Evolutionary conservation across 1,140 invertebrate species (phyloP).

Genomic region (Ladona fulva): DNA sequence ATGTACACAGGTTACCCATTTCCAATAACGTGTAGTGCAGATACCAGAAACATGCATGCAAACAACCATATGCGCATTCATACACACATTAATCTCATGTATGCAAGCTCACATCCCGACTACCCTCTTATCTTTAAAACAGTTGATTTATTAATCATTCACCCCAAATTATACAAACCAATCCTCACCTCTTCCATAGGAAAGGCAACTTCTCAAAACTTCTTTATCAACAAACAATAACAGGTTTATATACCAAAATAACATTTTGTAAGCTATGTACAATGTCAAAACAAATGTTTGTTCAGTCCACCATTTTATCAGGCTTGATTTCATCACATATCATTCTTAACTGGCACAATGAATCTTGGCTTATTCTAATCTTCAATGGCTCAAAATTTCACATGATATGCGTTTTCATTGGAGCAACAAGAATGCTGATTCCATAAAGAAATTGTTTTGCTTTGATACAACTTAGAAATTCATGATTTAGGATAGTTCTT

Average conservation of each 20-base stretch:
- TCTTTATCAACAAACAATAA: too few species aligned
- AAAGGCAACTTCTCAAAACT: not conserved
- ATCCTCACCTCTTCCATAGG: conserved; percentile 4
- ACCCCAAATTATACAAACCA: not conserved
- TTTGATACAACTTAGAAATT: too few species aligned
- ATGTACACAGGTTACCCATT: not conserved
- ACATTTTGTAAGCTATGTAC: not conserved
- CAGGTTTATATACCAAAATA: not conserved
- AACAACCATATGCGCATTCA: not conserved
- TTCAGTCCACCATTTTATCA: too few species aligned
- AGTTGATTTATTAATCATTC: not conserved
- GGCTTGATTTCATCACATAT: too few species aligned
- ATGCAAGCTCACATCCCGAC: not conserved
- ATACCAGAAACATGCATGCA: not conserved
- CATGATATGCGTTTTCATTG: too few species aligned
- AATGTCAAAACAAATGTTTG: not conserved
- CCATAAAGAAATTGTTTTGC: too few species aligned
- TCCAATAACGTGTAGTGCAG: not conserved
- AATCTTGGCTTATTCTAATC: too few species aligned
- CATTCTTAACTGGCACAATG: too few species aligned
- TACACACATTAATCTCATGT: not conserved
- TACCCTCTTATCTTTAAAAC: not conserved
- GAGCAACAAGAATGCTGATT: too few species aligned
- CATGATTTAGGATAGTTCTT: too few species aligned
- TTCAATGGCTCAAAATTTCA: too few species aligned